These are phyloP conservation scores for Paguma larvata DNA, from an alignment of 2,797 vertebrate genomes.

Conservation along the genomic window DNA sequence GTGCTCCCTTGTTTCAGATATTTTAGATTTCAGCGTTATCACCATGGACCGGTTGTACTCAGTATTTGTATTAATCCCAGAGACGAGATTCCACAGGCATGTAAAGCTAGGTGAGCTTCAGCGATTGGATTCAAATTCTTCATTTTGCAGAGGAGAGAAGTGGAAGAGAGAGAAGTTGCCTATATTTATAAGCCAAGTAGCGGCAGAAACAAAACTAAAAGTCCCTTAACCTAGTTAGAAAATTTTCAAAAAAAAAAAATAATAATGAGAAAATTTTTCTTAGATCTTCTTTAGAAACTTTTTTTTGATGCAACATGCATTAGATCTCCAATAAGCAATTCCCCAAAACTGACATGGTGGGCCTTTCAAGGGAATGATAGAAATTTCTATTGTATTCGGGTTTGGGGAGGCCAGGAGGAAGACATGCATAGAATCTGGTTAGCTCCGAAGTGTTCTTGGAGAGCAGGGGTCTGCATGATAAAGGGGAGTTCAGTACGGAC, in stretches of 20 bases:
- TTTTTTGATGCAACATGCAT: background rate
- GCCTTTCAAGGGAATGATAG: background rate
- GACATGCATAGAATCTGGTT: background rate
- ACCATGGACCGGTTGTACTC: background rate
- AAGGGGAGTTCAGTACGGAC: background rate
- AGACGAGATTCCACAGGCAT: background rate
- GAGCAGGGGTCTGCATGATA: background rate
- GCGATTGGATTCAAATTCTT: conserved; percentile 75
- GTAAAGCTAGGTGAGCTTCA: background rate
- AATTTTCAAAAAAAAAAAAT: background rate
- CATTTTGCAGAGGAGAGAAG: conserved; percentile 75
- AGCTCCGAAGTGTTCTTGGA: background rate
- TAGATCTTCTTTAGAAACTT: background rate
- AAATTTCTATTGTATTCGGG: background rate
- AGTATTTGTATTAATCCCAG: conserved; percentile 38
- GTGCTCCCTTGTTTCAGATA: background rate
- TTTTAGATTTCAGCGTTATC: conserved; percentile 53
- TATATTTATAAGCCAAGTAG: background rate
- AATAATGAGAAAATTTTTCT: background rate
- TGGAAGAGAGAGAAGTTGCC: background rate
- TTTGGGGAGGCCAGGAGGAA: background rate
- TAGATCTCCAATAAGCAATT: background rate
- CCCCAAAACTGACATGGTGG: background rate
- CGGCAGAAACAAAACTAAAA: conserved; percentile 3
- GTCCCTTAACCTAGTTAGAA: conserved; percentile 5